Conservation (phyloP, 1,140 invertebrate species). For the Drosophila sulfurigaster region DNA sequence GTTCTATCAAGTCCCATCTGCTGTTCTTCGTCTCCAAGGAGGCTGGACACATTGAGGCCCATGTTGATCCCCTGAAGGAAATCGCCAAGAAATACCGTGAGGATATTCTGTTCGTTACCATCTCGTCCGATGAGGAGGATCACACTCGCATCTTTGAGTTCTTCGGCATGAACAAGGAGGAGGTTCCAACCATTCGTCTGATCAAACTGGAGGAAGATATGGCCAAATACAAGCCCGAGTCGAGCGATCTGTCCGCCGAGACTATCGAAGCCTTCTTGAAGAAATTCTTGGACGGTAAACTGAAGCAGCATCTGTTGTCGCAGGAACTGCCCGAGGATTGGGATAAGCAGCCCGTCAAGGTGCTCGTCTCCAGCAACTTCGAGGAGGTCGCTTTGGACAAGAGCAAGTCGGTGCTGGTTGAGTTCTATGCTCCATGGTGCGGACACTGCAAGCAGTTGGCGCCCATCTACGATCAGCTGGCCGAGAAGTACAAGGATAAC, state of each 20-base stretch:
- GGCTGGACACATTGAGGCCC: slow-evolving; percentile 92
- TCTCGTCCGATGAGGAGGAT: slow-evolving; percentile 97
- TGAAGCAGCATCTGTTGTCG: slow-evolving; percentile 97
- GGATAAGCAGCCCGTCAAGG: slow-evolving; percentile 97
- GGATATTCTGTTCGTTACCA: slow-evolving; percentile 97
- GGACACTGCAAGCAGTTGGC: slow-evolving; percentile 98
- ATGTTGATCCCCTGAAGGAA: slow-evolving; percentile 90
- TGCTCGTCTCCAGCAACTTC: slow-evolving; percentile 98
- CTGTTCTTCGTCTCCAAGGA: slow-evolving; percentile 97
- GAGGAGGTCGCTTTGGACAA: slow-evolving; percentile 96
- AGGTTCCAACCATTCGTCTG: slow-evolving; percentile 96
- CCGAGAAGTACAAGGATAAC: slow-evolving; percentile 93
- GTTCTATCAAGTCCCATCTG: slow-evolving; percentile 98
- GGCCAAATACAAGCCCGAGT: slow-evolving; percentile 98
- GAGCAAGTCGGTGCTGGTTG: slow-evolving; percentile 97
- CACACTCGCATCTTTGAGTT: slow-evolving; percentile 99
- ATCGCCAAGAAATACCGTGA: slow-evolving; percentile 96
- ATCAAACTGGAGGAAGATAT: slow-evolving; percentile 98
- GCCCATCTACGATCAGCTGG: slow-evolving; percentile 96
- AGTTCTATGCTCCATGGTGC: slow-evolving; percentile 99
- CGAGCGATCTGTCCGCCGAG: slow-evolving; percentile 90
- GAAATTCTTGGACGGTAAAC: slow-evolving; percentile 94
- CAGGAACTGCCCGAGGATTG: slow-evolving; percentile 98
- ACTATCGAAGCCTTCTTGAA: slow-evolving; percentile 94
- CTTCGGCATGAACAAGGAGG: slow-evolving; percentile 98